Evolutionary conservation across 2,888 invertebrate species (phyloP).

Genomic region (Lasioglossum figueresi): DNA sequence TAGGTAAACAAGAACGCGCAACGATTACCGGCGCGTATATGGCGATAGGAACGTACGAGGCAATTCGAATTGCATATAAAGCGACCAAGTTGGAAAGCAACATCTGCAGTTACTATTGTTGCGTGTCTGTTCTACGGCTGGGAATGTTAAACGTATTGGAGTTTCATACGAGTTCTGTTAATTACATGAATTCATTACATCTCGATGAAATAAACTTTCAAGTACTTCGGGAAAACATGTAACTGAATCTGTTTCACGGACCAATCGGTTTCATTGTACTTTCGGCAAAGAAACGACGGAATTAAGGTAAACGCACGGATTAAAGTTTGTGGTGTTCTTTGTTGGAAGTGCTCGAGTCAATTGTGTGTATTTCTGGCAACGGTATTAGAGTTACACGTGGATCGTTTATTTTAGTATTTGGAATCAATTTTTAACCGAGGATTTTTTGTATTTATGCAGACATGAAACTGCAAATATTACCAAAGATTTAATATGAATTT

Average conservation of each 20-base stretch:
- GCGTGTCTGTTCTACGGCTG: neutral
- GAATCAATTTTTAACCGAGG: too few relatives aligned
- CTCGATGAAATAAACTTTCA: neutral
- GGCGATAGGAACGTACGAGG: slow-evolving; percentile 13
- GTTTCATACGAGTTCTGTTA: slow-evolving; percentile 3
- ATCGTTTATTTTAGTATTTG: too few relatives aligned
- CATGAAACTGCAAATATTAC: too few relatives aligned
- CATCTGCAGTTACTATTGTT: slow-evolving; percentile 36
- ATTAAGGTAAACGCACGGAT: neutral
- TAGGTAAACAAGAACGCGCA: slow-evolving; percentile 24
- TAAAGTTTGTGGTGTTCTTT: neutral
- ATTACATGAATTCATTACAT: neutral
- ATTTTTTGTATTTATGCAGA: too few relatives aligned
- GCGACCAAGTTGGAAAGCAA: slow-evolving; percentile 24
- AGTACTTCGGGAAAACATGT: neutral
- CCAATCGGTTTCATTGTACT: neutral
- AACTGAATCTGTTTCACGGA: neutral
- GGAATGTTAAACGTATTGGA: neutral
- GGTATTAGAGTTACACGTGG: neutral
- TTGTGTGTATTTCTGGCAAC: neutral
- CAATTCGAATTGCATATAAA: slow-evolving; percentile 27
- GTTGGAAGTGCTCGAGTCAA: neutral
- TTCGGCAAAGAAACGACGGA: neutral
- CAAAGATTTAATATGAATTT: too few relatives aligned
- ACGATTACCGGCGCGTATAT: slow-evolving; percentile 21